Base-by-base conservation (phyloP, 1,140 invertebrate species). In the Apis cerana region DNA sequence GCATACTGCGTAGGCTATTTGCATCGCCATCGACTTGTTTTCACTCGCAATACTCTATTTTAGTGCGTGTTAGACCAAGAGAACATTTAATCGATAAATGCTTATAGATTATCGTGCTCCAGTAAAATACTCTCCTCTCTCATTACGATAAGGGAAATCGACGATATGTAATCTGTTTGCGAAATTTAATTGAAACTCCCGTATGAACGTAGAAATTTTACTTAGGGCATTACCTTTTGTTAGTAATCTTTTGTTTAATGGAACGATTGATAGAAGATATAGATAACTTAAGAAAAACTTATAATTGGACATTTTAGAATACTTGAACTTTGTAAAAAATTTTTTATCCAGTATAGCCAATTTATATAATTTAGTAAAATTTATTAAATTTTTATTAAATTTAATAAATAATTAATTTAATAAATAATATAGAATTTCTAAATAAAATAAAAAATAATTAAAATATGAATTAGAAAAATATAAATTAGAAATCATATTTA, bases 31-130 rank as follows among this genome's bases (percentile, higher is more conserved):
- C 76, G 52, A 65, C 54, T 27, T 54, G 56, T 59, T 71, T 58
- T 43, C 68, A 23, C n/a, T 71, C 56, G 54, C 76, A 48, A 52
- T 68, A 21, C 68, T 79, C 56, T 71, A 71, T 71, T 71, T 79
- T 62, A 59, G 8, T 48, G 58, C 43, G 48, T 27, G 56, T 59
- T 2, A 68, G 56, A 54, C 77, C 67, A 79, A 61, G 67, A 48
- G 77, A 71, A 61, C 67, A 43, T 79, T 79, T 71, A 71, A 79
- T 79, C 77, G 67, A 79, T 79, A 71, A 71, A 62, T 62, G 67
- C 68, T 71, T 71, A 62, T 52, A 79, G 67, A 79, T 71, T 79
- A 79, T 79, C 68, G 48, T 71, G 77, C 58, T n/a, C 68, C 48
- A 79, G 54, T 79, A 71, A 79, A 71, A 13, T 61, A 59, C 17